Evolutionary conservation across 2,797 vertebrate genomes (phyloP), one percentile per base, ranked within the genome.

Genomic region (Mareca strepera): DNA sequence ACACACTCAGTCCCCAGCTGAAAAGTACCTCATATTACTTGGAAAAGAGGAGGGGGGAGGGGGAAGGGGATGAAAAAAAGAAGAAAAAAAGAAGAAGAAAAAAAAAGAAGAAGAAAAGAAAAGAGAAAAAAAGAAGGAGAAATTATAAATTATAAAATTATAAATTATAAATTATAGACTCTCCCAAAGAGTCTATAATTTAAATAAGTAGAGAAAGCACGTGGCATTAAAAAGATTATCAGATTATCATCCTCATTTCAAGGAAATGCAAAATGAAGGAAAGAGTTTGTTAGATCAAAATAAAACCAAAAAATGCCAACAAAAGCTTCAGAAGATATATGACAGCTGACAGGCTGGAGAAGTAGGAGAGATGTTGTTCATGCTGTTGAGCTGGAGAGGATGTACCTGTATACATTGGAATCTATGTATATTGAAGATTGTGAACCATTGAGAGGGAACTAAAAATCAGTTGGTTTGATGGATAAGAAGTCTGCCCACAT

Each of bases 1-100:
- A 53, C 6, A 64, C 9, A 31, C 8, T 0, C 2, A 74, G 11
- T 11, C 1, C 31, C 14, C 44, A 88, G 4, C 7, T 3, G 25
- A 88, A 70, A 75, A 35, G 6, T 12, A 18, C 25, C 35, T 64
- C 48, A 8, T 22, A 21, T 33, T 50, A 50, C 25, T 17, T 44
- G 17, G 41, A 55, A 77, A 68, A 18, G 18, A 44, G 44, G 46
- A 11, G 11, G 11, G 44, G 44, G 21, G 21, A 11, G 20, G 44
- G 5, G 44, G 20, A 3, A 6, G n/a, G n/a, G n/a, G n/a, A n/a
- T n/a, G 37, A 37, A 37, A 37, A 37, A 37, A 37, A 37, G 37
- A 37, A 37, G 37, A 37, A 37, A 10, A 37, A 37, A 37, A 37
- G 37, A 37, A 37, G 37, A 37, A 37, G 37, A 37, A 37, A 37